Evolutionary conservation across 1,140 invertebrate species (phyloP), one percentile per base, ranked within the genome.

Genomic region (Neodiprion virginianus): DNA sequence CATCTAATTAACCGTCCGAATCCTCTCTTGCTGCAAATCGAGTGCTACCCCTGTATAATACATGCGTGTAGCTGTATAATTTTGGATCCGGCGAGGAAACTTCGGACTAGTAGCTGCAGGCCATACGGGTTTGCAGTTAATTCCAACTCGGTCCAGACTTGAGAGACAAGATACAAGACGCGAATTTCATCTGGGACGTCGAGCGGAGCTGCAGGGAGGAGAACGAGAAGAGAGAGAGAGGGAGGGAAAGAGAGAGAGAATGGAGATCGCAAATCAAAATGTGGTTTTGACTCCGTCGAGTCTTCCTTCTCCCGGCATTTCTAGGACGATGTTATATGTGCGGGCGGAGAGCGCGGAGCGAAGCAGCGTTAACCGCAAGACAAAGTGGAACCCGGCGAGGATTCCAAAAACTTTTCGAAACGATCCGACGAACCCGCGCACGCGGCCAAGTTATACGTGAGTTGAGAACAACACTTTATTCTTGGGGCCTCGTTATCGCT

Each of bases 351-450:
- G 8, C n/a, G 53, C n/a, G 53, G 53, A 14, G 53, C 4, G 53
- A 17, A 12, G 53, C 3, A 61, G n/a, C 53, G 53, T 61, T 61
- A 61, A 61, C 53, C 53, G 53, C 53, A 61, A 61, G 53, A 61
- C 53, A 61, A 61, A 61, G 53, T 61, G 53, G 53, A 61, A 12
- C 53, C 11, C 53, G 11, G 53, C 53, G 53, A 61, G 53, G 53
- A 61, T 61, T 61, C 53, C 53, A 61, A 61, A 61, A 61, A 61
- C 53, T 61, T 61, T 61, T 61, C 53, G 53, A 61, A 61, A 61
- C 53, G 53, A 61, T 61, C 53, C 28, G 28, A 40, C 28, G 28
- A 40, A 40, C 8, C 53, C n/a, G 53, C 53, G n/a, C n/a, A 12
- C 53, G 53, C 11, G 28, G 53, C 53, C 53, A 17, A 61, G 53